Evolutionary conservation across 2,797 vertebrate species (phyloP).

Genomic region (Aselliscus stoliczkanus): DNA sequence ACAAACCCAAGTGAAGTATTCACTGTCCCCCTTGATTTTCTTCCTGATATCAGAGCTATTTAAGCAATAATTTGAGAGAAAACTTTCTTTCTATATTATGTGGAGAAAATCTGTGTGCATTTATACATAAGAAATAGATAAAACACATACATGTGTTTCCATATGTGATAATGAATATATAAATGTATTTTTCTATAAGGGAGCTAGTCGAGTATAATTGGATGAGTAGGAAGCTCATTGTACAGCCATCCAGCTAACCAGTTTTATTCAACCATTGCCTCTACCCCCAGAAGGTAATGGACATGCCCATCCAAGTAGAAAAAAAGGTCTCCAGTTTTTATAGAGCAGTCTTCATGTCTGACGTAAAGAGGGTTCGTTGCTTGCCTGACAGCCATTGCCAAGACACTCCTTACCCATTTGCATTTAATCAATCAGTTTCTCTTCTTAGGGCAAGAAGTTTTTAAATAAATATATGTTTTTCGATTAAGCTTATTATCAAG

Average conservation of each 20-base stretch:
- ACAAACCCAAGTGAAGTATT: neutral
- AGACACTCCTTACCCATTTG: neutral
- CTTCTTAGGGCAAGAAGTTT: neutral
- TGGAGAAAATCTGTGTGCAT: neutral
- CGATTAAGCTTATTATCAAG: neutral
- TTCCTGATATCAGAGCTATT: neutral
- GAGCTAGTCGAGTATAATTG: neutral
- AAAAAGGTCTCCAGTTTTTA: neutral
- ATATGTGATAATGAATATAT: neutral
- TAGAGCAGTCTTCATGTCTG: neutral
- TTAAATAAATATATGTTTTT: neutral
- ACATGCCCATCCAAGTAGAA: neutral
- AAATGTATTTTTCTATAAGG: neutral
- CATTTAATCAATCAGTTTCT: neutral
- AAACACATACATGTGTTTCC: neutral
- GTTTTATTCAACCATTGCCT: neutral
- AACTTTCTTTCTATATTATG: neutral
- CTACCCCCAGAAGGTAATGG: neutral
- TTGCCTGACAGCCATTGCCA: neutral
- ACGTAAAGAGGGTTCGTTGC: neutral
- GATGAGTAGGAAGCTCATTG: neutral
- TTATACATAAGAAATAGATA: neutral
- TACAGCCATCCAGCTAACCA: neutral
- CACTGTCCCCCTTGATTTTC: neutral
- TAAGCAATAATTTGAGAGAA: neutral